Percentiles rank a stretch among this genome's conserved stretches.
These are phyloP conservation scores for Anomalospiza imberbis DNA, from an alignment of 2,797 vertebrate species.

Conservation along the genomic window DNA sequence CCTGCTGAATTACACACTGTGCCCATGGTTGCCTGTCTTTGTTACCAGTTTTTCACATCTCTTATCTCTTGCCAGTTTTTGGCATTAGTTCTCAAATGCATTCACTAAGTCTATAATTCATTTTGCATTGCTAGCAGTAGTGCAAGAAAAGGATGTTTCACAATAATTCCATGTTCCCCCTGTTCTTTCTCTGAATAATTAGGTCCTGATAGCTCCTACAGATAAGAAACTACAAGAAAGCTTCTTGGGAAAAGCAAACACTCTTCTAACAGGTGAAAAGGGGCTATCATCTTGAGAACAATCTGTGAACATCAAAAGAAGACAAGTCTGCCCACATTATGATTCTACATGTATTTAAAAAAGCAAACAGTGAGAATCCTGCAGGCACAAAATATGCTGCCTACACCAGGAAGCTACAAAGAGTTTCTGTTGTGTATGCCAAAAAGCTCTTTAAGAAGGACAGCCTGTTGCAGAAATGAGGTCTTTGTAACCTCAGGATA, in stretches of 20 bases:
- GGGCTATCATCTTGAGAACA: not conserved
- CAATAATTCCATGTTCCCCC: not conserved
- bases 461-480: not conserved
- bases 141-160: not conserved
- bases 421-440: not conserved
- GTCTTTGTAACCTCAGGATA: not conserved
- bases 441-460: not conserved
- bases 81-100: not conserved
- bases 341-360: not conserved
- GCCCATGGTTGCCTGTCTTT: not conserved
- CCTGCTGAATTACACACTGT: not conserved
- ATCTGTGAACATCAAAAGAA: not conserved
- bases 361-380: not conserved
- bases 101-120: not conserved
- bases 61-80: not conserved
- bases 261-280: not conserved
- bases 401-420: not conserved
- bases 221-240: not conserved
- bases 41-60: not conserved
- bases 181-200: not conserved
- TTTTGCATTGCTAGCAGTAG: not conserved
- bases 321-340: not conserved
- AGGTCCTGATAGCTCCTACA: not conserved
- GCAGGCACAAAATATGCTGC: not conserved
- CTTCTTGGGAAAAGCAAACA: not conserved